A percentile compares a stretch with the other conserved stretches of the same genome.
phyloP scores from a whole-genome alignment of 2,113 vertebrate genomes.

The Phodopus roborovskii region DNA sequence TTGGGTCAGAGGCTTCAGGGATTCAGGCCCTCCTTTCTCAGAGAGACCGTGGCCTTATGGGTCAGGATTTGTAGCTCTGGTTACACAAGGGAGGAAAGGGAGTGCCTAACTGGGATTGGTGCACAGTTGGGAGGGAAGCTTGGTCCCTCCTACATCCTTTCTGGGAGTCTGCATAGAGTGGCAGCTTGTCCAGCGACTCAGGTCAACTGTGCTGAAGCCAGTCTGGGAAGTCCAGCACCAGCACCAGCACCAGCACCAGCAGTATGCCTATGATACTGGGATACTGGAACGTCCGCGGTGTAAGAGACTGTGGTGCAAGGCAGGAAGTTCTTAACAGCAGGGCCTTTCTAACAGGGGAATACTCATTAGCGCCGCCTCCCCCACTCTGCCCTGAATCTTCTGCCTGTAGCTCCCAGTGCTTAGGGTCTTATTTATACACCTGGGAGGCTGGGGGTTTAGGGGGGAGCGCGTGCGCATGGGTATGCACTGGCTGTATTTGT shows the following conservation, averaged over 20 bases:
- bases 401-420: neutral
- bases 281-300: constrained; percentile 90
- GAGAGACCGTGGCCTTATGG: rapidly evolving
- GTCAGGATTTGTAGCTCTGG: no score
- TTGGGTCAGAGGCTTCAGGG: rapidly evolving
- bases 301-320: constrained; percentile 68
- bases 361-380: no score
- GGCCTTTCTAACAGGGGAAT: rapidly evolving
- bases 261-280: constrained; percentile 81
- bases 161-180: neutral
- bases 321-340: neutral
- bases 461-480: neutral
- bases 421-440: no score
- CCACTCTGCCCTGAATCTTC: no score
- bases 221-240: neutral
- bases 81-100: neutral
- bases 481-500: neutral
- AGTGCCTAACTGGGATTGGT: neutral
- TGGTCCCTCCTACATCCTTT: rapidly evolving
- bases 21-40: no score
- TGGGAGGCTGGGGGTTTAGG: no score
- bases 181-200: neutral
- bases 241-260: neutral
- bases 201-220: neutral
- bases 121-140: neutral